A percentile compares a stretch with the other conserved stretches of the same genome.
Evolutionary conservation across 1,140 invertebrate genomes (phyloP).

Genomic region (Tribolium castaneum): DNA sequence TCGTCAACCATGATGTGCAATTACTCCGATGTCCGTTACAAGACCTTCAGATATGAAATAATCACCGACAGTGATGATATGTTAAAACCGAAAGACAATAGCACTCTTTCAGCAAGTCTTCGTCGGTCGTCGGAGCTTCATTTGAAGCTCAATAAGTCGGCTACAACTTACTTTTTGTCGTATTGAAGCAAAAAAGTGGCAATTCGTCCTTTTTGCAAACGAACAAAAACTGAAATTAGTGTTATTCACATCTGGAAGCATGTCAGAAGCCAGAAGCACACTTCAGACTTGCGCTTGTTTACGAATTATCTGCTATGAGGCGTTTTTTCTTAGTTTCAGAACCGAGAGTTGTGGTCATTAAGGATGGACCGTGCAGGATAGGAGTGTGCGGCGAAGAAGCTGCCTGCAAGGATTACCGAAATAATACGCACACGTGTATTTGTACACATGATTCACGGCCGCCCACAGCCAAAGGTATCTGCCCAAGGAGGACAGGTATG

Average conservation of each 20-base stretch:
- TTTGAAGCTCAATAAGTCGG: conserved; percentile 20
- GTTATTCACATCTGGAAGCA: conserved; percentile 18
- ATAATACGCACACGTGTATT: conserved; percentile 70
- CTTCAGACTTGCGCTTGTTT: not conserved
- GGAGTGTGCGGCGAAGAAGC: conserved; percentile 72
- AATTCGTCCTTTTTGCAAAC: not conserved
- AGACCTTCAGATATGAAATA: conserved; percentile 28
- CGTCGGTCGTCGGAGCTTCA: conserved; percentile 8
- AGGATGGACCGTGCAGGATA: conserved; percentile 64
- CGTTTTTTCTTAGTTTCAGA: conserved; percentile 46
- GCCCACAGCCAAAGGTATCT: conserved; percentile 72
- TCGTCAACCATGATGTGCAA: conserved; percentile 5
- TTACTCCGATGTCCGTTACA: conserved; percentile 1
- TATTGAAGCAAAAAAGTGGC: not conserved
- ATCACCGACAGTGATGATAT: conserved; percentile 16
- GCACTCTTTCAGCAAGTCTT: conserved; percentile 6
- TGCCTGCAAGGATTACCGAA: conserved; percentile 68
- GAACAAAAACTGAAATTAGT: not conserved
- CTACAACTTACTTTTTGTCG: not conserved
- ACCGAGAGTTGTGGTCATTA: conserved; percentile 45
- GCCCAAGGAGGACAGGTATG: conserved; percentile 71
- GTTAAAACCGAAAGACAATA: conserved; percentile 21
- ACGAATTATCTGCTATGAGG: not conserved
- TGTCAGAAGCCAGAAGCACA: conserved; percentile 20
- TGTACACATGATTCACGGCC: conserved; percentile 73